These are phyloP conservation scores for Troilus luridus DNA, from an alignment of 2,888 invertebrate species.

Conservation along the genomic window DNA sequence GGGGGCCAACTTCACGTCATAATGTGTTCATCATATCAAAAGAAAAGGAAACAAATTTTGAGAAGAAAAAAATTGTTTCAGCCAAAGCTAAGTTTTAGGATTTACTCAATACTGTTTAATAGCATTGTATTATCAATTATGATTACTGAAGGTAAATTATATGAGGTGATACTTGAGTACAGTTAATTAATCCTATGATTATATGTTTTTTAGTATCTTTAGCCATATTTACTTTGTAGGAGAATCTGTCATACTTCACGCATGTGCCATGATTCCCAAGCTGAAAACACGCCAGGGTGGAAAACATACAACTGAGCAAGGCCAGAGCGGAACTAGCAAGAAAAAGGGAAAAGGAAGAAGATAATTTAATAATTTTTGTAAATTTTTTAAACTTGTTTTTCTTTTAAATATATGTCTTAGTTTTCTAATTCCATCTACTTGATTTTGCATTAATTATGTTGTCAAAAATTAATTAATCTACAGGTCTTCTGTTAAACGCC, in stretches of 20 bases:
- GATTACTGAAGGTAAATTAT: too few species aligned
- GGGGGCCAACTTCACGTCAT: too few species aligned
- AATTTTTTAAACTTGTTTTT: slow-evolving; percentile 3
- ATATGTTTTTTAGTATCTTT: neutral
- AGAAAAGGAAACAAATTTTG: too few species aligned
- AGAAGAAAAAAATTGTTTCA: too few species aligned
- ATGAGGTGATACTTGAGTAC: neutral
- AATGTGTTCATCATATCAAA: too few species aligned
- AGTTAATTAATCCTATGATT: neutral
- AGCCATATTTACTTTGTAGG: slow-evolving; percentile 69
- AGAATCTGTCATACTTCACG: slow-evolving; percentile 82
- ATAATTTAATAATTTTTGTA: slow-evolving; percentile 65
- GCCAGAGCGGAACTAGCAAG: slow-evolving; percentile 67
- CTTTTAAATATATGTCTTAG: neutral
- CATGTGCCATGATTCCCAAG: slow-evolving; percentile 91
- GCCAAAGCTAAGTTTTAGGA: too few species aligned
- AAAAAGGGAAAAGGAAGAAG: slow-evolving; percentile 71
- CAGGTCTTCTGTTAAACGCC: neutral
- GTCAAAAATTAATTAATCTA: neutral
- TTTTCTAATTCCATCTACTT: neutral
- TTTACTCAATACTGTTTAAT: too few species aligned
- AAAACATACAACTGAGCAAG: slow-evolving; percentile 67
- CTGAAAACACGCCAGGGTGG: slow-evolving; percentile 84
- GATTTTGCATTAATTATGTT: neutral
- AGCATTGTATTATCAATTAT: too few species aligned